A percentile compares a stretch with the other conserved stretches of the same genome.
Conservation (phyloP, 2,888 invertebrate genomes). For the Thecocarcelia acutangulata region DNA sequence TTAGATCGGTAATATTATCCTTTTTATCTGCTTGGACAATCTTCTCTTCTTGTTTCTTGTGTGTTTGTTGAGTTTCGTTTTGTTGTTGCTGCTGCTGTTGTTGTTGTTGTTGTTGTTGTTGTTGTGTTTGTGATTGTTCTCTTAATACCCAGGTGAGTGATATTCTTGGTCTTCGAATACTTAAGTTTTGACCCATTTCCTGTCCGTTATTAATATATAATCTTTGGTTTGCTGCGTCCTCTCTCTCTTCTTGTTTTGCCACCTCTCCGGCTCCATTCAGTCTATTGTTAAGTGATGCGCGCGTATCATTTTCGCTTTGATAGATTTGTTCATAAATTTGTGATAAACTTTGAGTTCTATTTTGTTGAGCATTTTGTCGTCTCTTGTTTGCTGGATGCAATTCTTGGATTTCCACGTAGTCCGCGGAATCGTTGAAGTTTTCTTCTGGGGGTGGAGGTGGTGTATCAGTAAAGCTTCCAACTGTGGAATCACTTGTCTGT, state of each 20-base stretch:
- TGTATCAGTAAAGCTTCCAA: constrained; percentile 77
- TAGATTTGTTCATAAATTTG: constrained; percentile 57
- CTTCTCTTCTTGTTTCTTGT: constrained; percentile 64
- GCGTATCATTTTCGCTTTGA: constrained; percentile 13
- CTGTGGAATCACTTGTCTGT: constrained; percentile 76
- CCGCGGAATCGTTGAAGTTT: constrained; percentile 72
- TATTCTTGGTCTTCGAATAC: constrained; percentile 85
- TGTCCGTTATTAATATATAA: constrained; percentile 68
- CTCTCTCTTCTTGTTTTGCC: constrained; percentile 15
- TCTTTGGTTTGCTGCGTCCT: constrained; percentile 73
- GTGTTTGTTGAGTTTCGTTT: constrained; percentile 49
- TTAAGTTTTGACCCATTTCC: constrained; percentile 83
- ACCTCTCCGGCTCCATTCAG: constrained; percentile 53
- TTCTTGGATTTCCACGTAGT: constrained; percentile 80
- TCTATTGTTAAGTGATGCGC: constrained; percentile 41
- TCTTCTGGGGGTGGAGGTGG: constrained; percentile 70
- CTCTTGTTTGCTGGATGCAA: constrained; percentile 48
- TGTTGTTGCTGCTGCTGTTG: constrained; percentile 71
- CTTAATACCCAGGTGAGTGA: constrained; percentile 89
- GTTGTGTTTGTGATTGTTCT: constrained; percentile 83
- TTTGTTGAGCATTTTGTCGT: constrained; percentile 26
- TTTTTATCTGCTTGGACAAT: constrained; percentile 35
- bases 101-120: constrained; percentile 70
- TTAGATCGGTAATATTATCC: constrained; percentile 36
- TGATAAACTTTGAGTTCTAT: constrained; percentile 59